Evolutionary conservation across 2,113 vertebrate species (phyloP), one percentile per base, ranked within the genome.

Genomic region (Nesoenas mayeri): DNA sequence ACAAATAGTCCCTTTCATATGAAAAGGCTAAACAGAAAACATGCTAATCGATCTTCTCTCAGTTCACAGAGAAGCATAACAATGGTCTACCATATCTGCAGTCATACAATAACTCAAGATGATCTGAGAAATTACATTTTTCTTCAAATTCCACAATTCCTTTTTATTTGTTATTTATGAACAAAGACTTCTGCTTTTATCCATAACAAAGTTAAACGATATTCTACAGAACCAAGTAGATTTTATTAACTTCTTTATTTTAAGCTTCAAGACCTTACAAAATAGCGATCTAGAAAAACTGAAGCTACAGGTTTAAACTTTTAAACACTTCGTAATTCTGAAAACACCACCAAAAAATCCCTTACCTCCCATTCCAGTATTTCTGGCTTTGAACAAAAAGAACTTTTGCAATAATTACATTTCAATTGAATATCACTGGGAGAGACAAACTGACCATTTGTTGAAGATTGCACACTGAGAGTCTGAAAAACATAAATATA

Each of bases 281-380:
- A 90, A 57, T 11, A 72, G 8, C 2, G 73, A 60, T 7, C 11
- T 51, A 56, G 51, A 66, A 73, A 81, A 78, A 71, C 0, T 4
- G 16, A 9, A 80, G 28, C 56, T 81, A 15, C 9, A 88, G 15
- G 5, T 71, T 66, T 57, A 71, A 80, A 70, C 7, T 54, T 84
- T 36, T 32, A 47, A 79, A 73, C 24, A 67, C 12, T 73, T 72
- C 3, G 75, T 16, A 26, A 42, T 22, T 81, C 34, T 58, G 57
- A 83, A 31, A 89, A 4, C 56, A 91, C 80, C 7, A 54, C 1
- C 7, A 60, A 47, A 80, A 48, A 21, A 50, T 89, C 19, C 19
- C 92, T 98, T 98, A 99, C 99, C 99, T 99, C 99, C 99, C 99
- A 99, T 78, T 99, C 99, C 98, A 99, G 98, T 66, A 98, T 98